Conservation (phyloP, 2,888 invertebrate genomes). For the Drosophila paranaensis region DNA sequence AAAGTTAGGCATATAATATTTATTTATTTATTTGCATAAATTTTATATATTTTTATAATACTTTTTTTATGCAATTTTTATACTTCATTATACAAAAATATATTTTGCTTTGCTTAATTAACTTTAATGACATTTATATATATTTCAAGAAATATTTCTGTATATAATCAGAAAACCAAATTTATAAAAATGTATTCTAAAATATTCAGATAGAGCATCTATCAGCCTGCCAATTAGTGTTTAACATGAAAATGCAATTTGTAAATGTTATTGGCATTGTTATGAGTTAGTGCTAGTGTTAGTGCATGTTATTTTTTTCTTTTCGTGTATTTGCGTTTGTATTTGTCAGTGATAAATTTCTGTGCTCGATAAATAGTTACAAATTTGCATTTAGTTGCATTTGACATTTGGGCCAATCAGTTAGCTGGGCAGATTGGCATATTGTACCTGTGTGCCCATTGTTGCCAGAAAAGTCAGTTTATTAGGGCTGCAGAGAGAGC, state of each 20-base stretch:
- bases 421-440: constrained; percentile 8
- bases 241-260: constrained; percentile 37
- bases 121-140: no score
- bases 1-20: no score
- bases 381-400: constrained; percentile 43
- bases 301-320: background rate
- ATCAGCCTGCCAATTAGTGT: background rate
- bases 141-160: no score
- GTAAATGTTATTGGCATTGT: constrained; percentile 47
- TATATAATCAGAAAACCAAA: no score
- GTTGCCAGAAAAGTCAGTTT: constrained; percentile 31
- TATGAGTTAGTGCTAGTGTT: constrained; percentile 20
- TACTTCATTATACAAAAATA: no score
- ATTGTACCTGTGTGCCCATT: constrained; percentile 8
- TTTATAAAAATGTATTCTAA: background rate
- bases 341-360: constrained; percentile 42
- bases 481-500: constrained; percentile 18
- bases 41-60: no score
- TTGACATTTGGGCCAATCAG: constrained; percentile 36
- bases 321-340: constrained; percentile 15
- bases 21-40: no score
- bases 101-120: no score
- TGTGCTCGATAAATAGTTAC: constrained; percentile 40
- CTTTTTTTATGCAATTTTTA: no score
- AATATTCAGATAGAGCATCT: background rate